A percentile compares a stretch with the other conserved stretches of the same genome.
phyloP scores from a whole-genome alignment of 1,140 invertebrate species.

The Caerostris darwini region DNA sequence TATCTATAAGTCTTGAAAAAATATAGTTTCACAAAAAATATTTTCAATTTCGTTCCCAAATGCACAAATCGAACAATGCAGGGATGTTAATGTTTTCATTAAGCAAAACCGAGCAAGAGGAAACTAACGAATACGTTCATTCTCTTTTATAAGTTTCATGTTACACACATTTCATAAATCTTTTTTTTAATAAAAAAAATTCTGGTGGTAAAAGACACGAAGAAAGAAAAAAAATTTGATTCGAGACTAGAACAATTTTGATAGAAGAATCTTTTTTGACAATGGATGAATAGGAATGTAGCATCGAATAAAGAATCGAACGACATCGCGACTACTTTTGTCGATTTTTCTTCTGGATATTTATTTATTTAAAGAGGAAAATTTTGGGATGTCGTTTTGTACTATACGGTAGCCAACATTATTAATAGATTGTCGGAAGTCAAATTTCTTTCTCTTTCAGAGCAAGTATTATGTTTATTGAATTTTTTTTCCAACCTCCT shows the following conservation, averaged over 20 bases:
- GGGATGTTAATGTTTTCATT: neutral
- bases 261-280: slow-evolving; percentile 16
- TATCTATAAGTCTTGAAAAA: too few relatives aligned
- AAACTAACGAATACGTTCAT: neutral
- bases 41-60: neutral
- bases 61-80: neutral
- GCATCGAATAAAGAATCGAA: slow-evolving; percentile 19
- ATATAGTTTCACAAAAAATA: too few relatives aligned
- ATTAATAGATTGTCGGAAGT: slow-evolving; percentile 69
- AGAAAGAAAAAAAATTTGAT: neutral
- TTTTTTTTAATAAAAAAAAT: neutral
- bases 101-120: neutral
- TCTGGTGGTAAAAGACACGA: neutral
- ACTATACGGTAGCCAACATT: slow-evolving; percentile 44
- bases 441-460: slow-evolving; percentile 31
- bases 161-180: neutral
- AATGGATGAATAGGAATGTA: slow-evolving; percentile 10
- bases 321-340: slow-evolving; percentile 35
- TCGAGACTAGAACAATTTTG: neutral
- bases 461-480: slow-evolving; percentile 69
- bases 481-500: slow-evolving; percentile 13
- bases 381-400: slow-evolving; percentile 13
- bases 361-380: slow-evolving; percentile 57
- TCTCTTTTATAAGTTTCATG: neutral
- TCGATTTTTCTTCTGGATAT: slow-evolving; percentile 7